Conservation (phyloP, 2,113 vertebrate species). For the Neodon shergylaensis region DNA sequence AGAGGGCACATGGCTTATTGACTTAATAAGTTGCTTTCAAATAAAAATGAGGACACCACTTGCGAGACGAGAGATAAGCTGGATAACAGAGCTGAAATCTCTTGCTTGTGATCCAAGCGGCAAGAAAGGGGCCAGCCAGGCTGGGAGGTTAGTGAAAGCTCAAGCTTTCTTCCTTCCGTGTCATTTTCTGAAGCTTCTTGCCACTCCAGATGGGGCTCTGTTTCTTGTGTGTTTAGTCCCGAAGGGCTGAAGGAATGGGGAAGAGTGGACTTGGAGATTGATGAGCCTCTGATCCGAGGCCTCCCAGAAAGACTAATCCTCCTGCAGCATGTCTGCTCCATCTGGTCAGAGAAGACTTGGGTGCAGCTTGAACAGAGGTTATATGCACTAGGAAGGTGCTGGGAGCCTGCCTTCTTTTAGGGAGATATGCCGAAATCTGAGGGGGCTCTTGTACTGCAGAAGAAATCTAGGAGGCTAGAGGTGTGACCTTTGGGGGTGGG, state of each 20-base stretch:
- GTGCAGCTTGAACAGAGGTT: neutral
- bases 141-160: neutral
- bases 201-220: neutral
- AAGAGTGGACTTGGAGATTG: neutral
- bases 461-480: neutral
- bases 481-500: neutral
- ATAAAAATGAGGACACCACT: slow-evolving; percentile 26
- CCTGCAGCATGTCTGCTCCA: neutral
- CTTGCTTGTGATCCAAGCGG: neutral
- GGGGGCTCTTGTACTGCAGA: neutral
- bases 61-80: slow-evolving; percentile 6
- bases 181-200: slow-evolving; percentile 50
- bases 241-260: neutral
- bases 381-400: neutral
- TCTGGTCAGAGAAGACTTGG: neutral
- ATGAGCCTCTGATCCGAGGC: neutral
- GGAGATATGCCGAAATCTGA: neutral
- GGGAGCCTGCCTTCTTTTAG: neutral
- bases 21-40: slow-evolving; percentile 66
- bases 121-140: neutral
- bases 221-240: neutral
- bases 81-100: slow-evolving; percentile 43
- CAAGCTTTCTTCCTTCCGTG: neutral
- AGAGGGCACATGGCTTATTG: slow-evolving; percentile 36
- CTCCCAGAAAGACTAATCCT: neutral